A percentile compares a stretch with the other conserved stretches of the same genome.
Conservation (phyloP, 1,140 invertebrate species). For the Drosophila repletoides region DNA sequence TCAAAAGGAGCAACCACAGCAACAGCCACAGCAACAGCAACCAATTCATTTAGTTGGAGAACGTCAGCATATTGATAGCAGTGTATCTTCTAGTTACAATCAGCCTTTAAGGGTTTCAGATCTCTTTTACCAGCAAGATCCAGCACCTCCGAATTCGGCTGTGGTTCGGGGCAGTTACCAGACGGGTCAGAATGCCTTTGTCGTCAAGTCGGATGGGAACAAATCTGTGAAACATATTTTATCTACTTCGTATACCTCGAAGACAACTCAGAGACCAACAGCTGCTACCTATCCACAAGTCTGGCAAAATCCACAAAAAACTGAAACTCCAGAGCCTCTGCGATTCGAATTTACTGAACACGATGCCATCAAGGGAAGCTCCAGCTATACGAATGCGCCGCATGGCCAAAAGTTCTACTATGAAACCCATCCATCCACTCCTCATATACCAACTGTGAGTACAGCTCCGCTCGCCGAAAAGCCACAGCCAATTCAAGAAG, state of each 20-base stretch:
- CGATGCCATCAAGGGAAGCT: constrained; percentile 62
- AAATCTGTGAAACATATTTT: constrained; percentile 73
- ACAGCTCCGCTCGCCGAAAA: constrained; percentile 6
- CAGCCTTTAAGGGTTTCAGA: constrained; percentile 67
- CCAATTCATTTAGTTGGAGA: not conserved
- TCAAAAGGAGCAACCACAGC: constrained; percentile 31
- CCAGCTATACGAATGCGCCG: constrained; percentile 64
- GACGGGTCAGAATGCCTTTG: constrained; percentile 65
- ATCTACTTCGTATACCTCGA: constrained; percentile 39
- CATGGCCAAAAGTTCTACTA: constrained; percentile 50
- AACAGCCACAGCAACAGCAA: constrained; percentile 12
- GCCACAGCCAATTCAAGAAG: constrained; percentile 48
- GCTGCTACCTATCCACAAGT: constrained; percentile 34
- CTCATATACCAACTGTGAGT: constrained; percentile 24
- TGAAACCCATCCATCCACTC: constrained; percentile 43
- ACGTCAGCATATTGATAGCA: constrained; percentile 32
- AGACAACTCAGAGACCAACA: constrained; percentile 31
- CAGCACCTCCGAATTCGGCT: constrained; percentile 48
- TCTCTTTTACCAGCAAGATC: constrained; percentile 74
- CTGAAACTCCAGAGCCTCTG: constrained; percentile 62
- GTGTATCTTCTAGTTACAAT: constrained; percentile 55
- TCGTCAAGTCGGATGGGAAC: constrained; percentile 75
- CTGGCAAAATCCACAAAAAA: constrained; percentile 35
- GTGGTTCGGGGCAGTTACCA: constrained; percentile 77
- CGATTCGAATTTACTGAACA: constrained; percentile 77